phyloP scores from a whole-genome alignment of 2,113 vertebrate genomes.

The Orientallactaga bullata region DNA sequence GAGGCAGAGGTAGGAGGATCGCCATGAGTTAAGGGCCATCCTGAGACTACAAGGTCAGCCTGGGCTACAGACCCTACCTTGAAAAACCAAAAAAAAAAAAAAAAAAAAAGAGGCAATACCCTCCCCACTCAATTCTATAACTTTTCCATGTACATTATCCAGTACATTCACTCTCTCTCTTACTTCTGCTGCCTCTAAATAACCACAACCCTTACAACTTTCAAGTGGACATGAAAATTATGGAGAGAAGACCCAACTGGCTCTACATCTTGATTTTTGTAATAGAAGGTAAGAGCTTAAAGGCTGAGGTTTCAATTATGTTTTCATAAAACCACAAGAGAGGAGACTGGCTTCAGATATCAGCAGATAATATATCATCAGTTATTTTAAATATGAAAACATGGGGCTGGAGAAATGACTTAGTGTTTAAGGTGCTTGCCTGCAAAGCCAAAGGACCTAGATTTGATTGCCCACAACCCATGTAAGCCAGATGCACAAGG shows the following conservation, averaged over 20 bases:
- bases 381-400: conserved; percentile 39
- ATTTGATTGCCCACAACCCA: too few species aligned
- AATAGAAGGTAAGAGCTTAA: neutral
- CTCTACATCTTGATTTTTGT: neutral
- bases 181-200: neutral
- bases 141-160: neutral
- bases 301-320: neutral
- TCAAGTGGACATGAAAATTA: neutral
- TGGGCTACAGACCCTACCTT: too few species aligned
- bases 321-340: neutral
- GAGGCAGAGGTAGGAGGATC: too few species aligned
- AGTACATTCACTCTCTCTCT: neutral
- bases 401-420: too few species aligned
- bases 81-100: too few species aligned
- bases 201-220: neutral
- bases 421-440: too few species aligned
- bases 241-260: neutral
- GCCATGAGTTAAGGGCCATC: too few species aligned
- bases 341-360: neutral
- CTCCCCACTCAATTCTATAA: neutral
- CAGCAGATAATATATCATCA: neutral
- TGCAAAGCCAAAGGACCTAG: too few species aligned
- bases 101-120: neutral
- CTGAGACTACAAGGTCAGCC: too few species aligned
- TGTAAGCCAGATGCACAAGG: too few species aligned